Conservation (phyloP, 2,797 vertebrate genomes). For the Pseudochirops cupreus region DNA sequence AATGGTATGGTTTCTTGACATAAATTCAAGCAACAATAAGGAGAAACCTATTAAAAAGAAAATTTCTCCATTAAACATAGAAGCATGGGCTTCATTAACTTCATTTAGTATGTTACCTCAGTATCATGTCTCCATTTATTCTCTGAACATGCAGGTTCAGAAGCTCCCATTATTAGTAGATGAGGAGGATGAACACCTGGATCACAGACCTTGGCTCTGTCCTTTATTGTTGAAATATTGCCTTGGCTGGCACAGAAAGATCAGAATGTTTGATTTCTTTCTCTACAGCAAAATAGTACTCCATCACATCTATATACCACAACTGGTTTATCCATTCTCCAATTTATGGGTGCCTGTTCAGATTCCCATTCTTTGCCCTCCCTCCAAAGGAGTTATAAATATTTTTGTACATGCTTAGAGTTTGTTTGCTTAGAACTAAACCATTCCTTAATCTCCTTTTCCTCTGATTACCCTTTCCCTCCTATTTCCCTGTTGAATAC, state of each 20-base stretch:
- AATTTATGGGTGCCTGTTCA: background rate
- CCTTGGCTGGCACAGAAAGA: slow-evolving; percentile 59
- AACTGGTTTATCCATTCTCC: background rate
- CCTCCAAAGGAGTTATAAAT: background rate
- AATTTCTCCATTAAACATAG: slow-evolving; percentile 69
- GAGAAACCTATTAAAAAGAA: slow-evolving; percentile 69
- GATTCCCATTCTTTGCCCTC: background rate
- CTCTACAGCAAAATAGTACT: background rate
- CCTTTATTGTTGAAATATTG: slow-evolving; percentile 47
- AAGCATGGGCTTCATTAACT: slow-evolving; percentile 65
- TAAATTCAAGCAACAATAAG: slow-evolving; percentile 77
- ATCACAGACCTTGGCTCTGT: slow-evolving; percentile 55
- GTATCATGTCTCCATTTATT: slow-evolving; percentile 33
- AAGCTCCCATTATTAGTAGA: slow-evolving; percentile 35
- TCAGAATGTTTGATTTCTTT: background rate
- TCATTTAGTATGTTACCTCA: slow-evolving; percentile 19
- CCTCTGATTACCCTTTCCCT: background rate
- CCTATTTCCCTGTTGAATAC: background rate
- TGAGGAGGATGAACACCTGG: slow-evolving; percentile 38
- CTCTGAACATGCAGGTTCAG: slow-evolving; percentile 29
- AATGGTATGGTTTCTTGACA: slow-evolving; percentile 27
- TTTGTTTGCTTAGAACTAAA: background rate
- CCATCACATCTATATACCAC: background rate
- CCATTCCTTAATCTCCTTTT: background rate
- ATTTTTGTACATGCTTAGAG: background rate